A percentile compares a stretch with the other conserved stretches of the same genome.
phyloP scores from a whole-genome alignment of 2,797 vertebrate species.

The Labeo calbasu region DNA sequence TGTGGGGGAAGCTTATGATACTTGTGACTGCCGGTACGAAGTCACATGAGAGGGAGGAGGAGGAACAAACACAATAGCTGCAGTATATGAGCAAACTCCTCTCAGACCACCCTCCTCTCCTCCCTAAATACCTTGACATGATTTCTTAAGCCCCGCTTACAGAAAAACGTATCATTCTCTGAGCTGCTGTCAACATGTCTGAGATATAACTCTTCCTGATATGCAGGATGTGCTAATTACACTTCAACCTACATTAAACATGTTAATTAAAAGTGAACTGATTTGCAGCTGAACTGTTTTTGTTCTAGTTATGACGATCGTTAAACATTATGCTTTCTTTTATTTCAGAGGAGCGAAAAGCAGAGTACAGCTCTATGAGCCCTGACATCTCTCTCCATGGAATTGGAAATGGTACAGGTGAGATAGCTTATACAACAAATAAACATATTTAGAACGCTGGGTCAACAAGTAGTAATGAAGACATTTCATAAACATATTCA shows the following conservation, averaged over 20 bases:
- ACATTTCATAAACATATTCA: not conserved
- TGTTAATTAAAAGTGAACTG: not conserved
- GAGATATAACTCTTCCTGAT: not conserved
- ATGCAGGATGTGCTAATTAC: not conserved
- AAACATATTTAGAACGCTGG: not conserved
- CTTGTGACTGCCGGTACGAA: conserved; percentile 89
- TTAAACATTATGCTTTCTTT: conserved; percentile 15
- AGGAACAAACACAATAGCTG: conserved; percentile 83
- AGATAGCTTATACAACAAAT: conserved; percentile 67
- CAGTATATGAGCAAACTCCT: conserved; percentile 78
- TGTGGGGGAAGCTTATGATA: conserved; percentile 86
- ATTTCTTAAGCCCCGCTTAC: conserved; percentile 80
- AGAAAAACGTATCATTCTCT: conserved; percentile 70
- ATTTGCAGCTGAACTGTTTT: not conserved
- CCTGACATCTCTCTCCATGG: conserved; percentile 83
- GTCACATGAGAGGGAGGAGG: conserved; percentile 88
- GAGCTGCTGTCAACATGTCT: conserved; percentile 10
- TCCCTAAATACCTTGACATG: conserved; percentile 83
- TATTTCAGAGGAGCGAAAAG: conserved; percentile 87
- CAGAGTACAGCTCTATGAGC: conserved; percentile 85
- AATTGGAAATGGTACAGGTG: conserved; percentile 87
- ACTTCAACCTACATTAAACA: not conserved
- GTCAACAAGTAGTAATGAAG: not conserved
- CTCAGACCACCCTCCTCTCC: conserved; percentile 70
- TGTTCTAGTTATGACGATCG: not conserved